These are phyloP conservation scores for Athalia circularis DNA, from an alignment of 2,888 invertebrate species.

Conservation along the genomic window DNA sequence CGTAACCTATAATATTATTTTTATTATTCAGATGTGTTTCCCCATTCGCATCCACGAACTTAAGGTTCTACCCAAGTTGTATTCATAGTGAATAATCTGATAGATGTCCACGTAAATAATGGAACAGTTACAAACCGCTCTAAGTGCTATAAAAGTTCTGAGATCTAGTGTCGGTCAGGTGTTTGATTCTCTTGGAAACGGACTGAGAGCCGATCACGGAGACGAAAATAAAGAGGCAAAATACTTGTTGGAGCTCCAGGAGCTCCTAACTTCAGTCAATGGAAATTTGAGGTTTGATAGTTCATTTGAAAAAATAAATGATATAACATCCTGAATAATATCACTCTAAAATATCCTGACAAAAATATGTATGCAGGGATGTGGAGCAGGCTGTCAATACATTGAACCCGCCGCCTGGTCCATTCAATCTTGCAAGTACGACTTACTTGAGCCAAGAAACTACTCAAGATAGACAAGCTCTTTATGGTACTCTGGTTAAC, in stretches of 20 bases:
- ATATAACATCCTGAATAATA: background rate
- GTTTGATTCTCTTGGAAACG: slow-evolving; percentile 90
- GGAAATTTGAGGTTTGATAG: slow-evolving; percentile 81
- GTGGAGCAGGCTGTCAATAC: slow-evolving; percentile 86
- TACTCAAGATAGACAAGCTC: slow-evolving; percentile 89
- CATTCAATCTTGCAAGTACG: slow-evolving; percentile 90
- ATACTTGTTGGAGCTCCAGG: slow-evolving; percentile 87
- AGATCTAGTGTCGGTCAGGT: slow-evolving; percentile 90
- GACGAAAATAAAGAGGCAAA: slow-evolving; percentile 88
- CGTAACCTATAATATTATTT: no score
- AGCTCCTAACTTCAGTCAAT: slow-evolving; percentile 86
- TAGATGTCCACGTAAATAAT: slow-evolving; percentile 67
- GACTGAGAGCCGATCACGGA: slow-evolving; percentile 86
- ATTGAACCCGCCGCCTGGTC: slow-evolving; percentile 85
- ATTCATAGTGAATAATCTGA: background rate
- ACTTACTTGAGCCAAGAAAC: slow-evolving; percentile 93
- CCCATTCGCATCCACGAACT: background rate
- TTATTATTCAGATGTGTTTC: no score
- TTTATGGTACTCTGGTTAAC: slow-evolving; percentile 91
- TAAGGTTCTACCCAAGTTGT: background rate
- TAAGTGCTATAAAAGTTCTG: slow-evolving; percentile 85
- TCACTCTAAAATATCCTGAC: background rate
- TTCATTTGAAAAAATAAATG: slow-evolving; percentile 26
- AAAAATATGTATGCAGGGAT: slow-evolving; percentile 77
- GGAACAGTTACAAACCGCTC: slow-evolving; percentile 84